These are phyloP conservation scores for Gallinago paraguaiae DNA, from an alignment of 2,113 vertebrate genomes.

Conservation along the genomic window DNA sequence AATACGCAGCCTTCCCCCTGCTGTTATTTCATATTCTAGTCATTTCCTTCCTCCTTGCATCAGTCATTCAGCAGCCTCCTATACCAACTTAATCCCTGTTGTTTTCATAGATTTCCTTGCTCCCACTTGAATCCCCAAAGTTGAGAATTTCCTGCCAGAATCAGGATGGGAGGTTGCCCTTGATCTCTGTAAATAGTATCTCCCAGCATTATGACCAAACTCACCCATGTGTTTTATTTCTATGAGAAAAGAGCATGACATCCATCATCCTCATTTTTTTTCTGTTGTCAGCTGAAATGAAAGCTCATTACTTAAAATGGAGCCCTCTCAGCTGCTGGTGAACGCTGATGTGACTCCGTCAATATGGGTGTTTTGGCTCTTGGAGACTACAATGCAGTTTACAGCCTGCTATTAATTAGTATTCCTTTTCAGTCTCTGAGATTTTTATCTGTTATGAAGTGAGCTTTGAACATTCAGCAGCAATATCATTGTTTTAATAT, in stretches of 20 bases:
- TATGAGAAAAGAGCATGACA: constrained; percentile 5
- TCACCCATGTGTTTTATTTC: constrained; percentile 38
- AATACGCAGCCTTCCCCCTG: constrained; percentile 22
- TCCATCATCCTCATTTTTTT: constrained; percentile 48
- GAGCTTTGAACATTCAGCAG: constrained; percentile 55
- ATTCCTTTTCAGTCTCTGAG: constrained; percentile 44
- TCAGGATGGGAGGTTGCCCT: background rate
- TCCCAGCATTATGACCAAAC: background rate
- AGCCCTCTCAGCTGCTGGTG: constrained; percentile 56
- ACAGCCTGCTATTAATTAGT: constrained; percentile 63
- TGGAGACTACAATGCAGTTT: background rate
- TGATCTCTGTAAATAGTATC: constrained; percentile 17
- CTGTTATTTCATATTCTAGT: constrained; percentile 56
- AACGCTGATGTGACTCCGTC: constrained; percentile 33
- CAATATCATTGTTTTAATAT: constrained; percentile 53
- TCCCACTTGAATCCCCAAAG: background rate
- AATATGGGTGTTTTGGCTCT: constrained; percentile 49
- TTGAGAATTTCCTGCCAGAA: constrained; percentile 28
- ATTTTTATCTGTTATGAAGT: constrained; percentile 58
- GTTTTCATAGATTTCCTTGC: constrained; percentile 18
- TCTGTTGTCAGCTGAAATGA: constrained; percentile 53
- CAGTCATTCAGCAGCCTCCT: constrained; percentile 36
- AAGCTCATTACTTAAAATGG: constrained; percentile 65
- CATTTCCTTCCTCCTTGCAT: constrained; percentile 51
- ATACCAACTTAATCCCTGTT: constrained; percentile 9